phyloP scores from a whole-genome alignment of 2,113 vertebrate species.

The Menura novaehollandiae region DNA sequence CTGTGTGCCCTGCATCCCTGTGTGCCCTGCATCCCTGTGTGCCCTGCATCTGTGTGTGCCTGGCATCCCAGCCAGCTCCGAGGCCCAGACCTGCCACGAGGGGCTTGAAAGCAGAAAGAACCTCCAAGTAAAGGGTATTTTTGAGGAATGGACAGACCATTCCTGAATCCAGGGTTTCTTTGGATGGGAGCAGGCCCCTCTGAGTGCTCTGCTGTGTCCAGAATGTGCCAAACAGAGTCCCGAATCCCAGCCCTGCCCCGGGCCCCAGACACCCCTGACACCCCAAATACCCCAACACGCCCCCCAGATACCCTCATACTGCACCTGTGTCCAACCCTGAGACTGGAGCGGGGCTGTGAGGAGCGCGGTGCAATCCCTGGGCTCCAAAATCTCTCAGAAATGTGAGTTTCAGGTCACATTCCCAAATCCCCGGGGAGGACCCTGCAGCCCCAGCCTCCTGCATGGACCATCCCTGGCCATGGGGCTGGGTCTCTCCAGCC shows the following conservation, averaged over 20 bases:
- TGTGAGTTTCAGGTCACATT: background rate
- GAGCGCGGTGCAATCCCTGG: accelerated
- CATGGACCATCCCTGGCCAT: accelerated
- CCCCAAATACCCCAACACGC: background rate
- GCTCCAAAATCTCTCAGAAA: background rate
- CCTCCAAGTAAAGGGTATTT: background rate
- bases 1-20: background rate
- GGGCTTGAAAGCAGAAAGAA: background rate
- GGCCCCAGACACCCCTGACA: background rate
- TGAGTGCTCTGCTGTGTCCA: background rate
- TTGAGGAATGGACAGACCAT: background rate
- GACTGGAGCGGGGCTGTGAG: background rate
- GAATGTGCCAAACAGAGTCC: accelerated
- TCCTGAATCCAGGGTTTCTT: background rate
- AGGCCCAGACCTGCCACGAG: background rate
- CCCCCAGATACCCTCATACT: no score
- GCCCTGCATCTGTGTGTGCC: background rate
- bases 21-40: background rate
- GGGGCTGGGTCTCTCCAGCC: background rate
- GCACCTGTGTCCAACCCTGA: background rate
- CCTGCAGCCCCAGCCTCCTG: background rate
- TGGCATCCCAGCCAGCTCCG: background rate
- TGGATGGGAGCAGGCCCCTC: background rate
- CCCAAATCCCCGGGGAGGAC: background rate
- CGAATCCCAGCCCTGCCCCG: accelerated